Percentiles rank a stretch among this genome's conserved stretches.
These are phyloP conservation scores for Myotis vivesi DNA, from an alignment of 2,797 vertebrate species.

Conservation along the genomic window DNA sequence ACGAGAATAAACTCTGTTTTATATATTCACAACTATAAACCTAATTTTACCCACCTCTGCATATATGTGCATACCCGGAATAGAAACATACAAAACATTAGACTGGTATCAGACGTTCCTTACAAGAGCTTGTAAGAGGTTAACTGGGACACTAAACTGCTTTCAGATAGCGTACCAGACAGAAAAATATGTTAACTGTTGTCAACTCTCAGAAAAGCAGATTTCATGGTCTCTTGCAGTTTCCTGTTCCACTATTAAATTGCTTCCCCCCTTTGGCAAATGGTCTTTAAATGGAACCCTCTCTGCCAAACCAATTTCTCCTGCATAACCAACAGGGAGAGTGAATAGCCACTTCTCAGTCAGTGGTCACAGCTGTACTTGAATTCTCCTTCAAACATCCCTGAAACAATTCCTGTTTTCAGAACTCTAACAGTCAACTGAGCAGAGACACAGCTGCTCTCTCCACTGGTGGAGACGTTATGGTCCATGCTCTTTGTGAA, in stretches of 20 bases:
- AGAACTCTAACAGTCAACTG: neutral
- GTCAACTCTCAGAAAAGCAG: neutral
- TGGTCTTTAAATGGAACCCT: neutral
- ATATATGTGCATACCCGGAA: neutral
- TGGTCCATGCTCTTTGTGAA: neutral
- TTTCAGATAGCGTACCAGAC: neutral
- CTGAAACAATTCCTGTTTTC: neutral
- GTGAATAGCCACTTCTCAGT: neutral
- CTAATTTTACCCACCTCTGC: neutral
- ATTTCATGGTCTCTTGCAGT: neutral
- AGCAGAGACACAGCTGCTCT: neutral
- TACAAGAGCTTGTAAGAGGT: neutral
- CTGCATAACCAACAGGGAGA: no score
- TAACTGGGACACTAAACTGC: neutral
- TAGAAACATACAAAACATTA: neutral
- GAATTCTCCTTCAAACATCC: neutral
- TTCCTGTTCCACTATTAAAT: neutral
- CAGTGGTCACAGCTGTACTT: neutral
- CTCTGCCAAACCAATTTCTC: neutral
- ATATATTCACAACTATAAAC: neutral
- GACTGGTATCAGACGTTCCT: neutral
- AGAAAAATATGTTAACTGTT: neutral
- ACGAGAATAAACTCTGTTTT: neutral
- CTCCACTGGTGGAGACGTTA: neutral
- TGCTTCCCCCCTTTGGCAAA: neutral